These are phyloP conservation scores for Eudyptes chrysolophus DNA, from an alignment of 2,113 vertebrate genomes.

Conservation along the genomic window DNA sequence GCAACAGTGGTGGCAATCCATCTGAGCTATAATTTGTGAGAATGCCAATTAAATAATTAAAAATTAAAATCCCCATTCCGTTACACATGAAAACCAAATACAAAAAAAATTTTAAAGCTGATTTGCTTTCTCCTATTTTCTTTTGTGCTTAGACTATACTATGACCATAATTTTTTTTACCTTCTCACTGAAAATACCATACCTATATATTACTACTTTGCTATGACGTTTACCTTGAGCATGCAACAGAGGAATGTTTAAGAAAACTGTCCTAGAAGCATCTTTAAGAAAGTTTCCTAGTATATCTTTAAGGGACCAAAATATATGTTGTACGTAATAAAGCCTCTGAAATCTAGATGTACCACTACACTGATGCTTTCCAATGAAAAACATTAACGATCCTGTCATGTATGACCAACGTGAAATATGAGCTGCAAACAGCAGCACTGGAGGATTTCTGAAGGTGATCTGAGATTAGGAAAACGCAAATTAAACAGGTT, in stretches of 20 bases:
- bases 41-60: neutral
- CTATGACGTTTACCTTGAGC: neutral
- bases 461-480: neutral
- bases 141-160: neutral
- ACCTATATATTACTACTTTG: neutral
- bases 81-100: neutral
- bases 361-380: neutral
- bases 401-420: neutral
- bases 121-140: neutral
- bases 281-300: neutral
- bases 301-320: neutral
- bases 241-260: neutral
- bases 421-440: neutral
- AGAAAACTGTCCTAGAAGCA: neutral
- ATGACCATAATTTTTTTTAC: neutral
- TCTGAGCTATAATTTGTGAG: neutral
- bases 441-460: neutral
- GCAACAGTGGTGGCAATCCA: neutral
- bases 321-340: neutral
- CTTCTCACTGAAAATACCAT: neutral
- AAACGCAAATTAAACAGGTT: neutral
- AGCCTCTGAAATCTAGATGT: neutral
- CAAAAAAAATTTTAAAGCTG: neutral
- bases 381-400: neutral
- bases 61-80: neutral